A percentile compares a stretch with the other conserved stretches of the same genome.
Conservation (phyloP, 2,113 vertebrate species). For the Electrona antarctica region DNA sequence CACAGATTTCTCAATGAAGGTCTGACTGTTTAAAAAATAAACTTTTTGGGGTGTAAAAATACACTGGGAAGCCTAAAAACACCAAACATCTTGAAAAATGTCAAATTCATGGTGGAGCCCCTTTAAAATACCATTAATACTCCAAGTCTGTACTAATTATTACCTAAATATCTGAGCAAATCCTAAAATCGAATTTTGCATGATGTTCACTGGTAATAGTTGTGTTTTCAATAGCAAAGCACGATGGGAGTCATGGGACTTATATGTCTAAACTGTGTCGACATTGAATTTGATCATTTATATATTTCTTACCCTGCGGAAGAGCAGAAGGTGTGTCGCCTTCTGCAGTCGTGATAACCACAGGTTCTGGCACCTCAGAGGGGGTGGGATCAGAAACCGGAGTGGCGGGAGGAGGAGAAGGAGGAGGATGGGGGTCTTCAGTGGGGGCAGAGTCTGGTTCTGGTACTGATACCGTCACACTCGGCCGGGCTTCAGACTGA, state of each 20-base stretch:
- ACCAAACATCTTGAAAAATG: too few relatives aligned
- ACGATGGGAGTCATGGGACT: neutral
- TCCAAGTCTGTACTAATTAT: too few relatives aligned
- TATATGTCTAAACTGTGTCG: neutral
- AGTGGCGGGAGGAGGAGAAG: neutral
- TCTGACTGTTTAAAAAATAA: too few relatives aligned
- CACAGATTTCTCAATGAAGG: too few relatives aligned
- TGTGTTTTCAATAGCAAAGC: neutral
- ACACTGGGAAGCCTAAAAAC: too few relatives aligned
- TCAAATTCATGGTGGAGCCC: too few relatives aligned
- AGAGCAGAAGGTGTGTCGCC: constrained; percentile 22
- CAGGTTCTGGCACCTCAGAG: constrained; percentile 22
- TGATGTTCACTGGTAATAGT: too few relatives aligned
- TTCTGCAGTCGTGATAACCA: neutral
- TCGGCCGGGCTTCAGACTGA: constrained; percentile 4
- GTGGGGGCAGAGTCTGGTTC: constrained; percentile 6
- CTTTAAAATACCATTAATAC: too few relatives aligned
- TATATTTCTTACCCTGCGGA: constrained; percentile 35
- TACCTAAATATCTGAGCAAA: too few relatives aligned
- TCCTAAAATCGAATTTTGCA: too few relatives aligned
- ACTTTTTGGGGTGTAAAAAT: too few relatives aligned
- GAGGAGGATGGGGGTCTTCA: neutral
- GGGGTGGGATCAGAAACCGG: neutral
- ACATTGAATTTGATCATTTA: too few relatives aligned
- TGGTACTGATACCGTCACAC: constrained; percentile 37